A percentile compares a stretch with the other conserved stretches of the same genome.
Evolutionary conservation across 2,113 vertebrate genomes (phyloP).

Genomic region (Coregonus clupeaformis): DNA sequence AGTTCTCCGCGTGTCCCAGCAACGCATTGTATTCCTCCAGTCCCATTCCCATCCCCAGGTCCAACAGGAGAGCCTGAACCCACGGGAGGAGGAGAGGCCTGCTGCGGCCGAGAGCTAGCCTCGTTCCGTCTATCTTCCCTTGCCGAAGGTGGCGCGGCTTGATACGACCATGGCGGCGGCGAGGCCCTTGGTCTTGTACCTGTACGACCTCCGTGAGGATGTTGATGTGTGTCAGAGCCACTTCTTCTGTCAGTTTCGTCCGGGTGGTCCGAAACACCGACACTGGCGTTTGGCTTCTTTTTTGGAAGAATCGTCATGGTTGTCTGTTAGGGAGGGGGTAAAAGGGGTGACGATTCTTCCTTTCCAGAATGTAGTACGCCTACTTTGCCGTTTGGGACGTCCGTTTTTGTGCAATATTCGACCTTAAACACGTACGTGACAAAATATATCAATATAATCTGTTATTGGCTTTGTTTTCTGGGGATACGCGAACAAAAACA

Average conservation of each 20-base stretch:
- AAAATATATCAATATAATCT: background rate
- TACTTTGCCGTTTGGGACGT: conserved; percentile 53
- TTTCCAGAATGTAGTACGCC: conserved; percentile 68
- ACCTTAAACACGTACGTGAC: conserved; percentile 25
- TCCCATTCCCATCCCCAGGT: conserved; percentile 69
- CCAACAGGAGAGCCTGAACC: conserved; percentile 75
- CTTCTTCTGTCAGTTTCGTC: conserved; percentile 79
- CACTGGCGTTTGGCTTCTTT: conserved; percentile 86
- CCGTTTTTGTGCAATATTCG: conserved; percentile 13
- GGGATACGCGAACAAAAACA: conserved; percentile 71
- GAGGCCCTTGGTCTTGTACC: conserved; percentile 83
- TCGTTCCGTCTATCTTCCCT: conserved; percentile 76
- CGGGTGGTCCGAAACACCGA: conserved; percentile 75
- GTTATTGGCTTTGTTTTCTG: conserved; percentile 33
- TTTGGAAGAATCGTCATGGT: conserved; percentile 94
- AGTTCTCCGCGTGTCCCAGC: conserved; percentile 73
- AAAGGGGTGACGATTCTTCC: conserved; percentile 67
- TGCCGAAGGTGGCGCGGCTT: conserved; percentile 72
- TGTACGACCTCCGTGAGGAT: conserved; percentile 67
- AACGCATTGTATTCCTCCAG: conserved; percentile 58
- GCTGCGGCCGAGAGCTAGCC: conserved; percentile 76
- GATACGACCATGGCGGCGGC: conserved; percentile 83
- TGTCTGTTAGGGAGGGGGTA: conserved; percentile 53
- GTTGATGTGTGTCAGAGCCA: conserved; percentile 77
- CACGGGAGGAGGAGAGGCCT: conserved; percentile 76